Base-by-base conservation (phyloP, 2,888 invertebrate genomes). In the Diplazon laetatorius region DNA sequence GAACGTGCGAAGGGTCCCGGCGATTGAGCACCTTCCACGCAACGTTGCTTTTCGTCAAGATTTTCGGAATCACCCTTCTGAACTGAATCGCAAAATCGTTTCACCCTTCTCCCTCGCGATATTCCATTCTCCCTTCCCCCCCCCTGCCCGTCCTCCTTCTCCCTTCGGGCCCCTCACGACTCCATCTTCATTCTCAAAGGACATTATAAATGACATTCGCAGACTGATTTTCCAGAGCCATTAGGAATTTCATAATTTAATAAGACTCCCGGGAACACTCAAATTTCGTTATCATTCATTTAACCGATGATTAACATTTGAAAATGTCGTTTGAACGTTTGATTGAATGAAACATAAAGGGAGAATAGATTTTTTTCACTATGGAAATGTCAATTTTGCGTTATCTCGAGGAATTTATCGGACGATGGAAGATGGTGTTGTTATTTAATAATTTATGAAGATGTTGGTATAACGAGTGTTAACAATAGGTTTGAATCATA, bases 71-170 rank as follows among this genome's bases (percentile, higher is more conserved):
- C 22, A 50, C 65, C 48, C 48, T 65, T 50, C 48, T 35, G 20
- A 50, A 65, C 48, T 5, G 50, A n/a, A 65, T 65, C 50, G 50
- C 50, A n/a, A 65, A 65, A 50, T 20, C 14, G 37, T 50, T 14
- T 66, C 50, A 52, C 65, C 65, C 65, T 66, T 39, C 9, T 52
- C 14, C 50, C 52, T 42, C 16, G 12, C 16, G 44, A 20, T 39
- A 52, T 39, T 39, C 65, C 22, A 39, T 66, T 39, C 16, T 9
- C n/a, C n/a, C n/a, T n/a, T n/a, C n/a, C n/a, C n/a, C n/a, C n/a
- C n/a, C n/a, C n/a, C n/a, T n/a, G n/a, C n/a, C n/a, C n/a, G n/a
- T n/a, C n/a, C n/a, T n/a, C n/a, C n/a, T n/a, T n/a, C n/a, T n/a
- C n/a, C n/a, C n/a, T n/a, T n/a, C n/a, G n/a, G n/a, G n/a, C n/a